Percentiles rank a stretch among this genome's conserved stretches.
Evolutionary conservation across 2,113 vertebrate genomes (phyloP).

Genomic region (Callopanchax toddi): DNA sequence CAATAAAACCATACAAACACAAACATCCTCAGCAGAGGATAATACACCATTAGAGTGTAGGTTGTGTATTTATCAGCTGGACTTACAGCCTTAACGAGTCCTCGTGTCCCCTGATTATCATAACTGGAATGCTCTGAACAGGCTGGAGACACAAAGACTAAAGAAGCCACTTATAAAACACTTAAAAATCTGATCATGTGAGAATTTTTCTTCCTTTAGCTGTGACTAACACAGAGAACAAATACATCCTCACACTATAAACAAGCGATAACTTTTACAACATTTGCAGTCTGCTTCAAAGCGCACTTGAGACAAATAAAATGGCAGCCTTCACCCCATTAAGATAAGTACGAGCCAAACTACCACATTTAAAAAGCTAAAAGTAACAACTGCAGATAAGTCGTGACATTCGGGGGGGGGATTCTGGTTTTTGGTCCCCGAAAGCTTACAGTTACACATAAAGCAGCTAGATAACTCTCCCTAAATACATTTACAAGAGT

Average conservation of each 20-base stretch:
- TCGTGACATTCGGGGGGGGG: no score
- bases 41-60: constrained; percentile 25
- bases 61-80: constrained; percentile 15
- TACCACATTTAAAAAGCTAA: constrained; percentile 13
- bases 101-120: constrained; percentile 49
- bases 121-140: constrained; percentile 57
- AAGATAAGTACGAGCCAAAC: constrained; percentile 18
- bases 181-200: not conserved
- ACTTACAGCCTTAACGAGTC: constrained; percentile 13
- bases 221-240: constrained; percentile 21
- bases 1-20: constrained; percentile 13
- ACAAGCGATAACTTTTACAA: constrained; percentile 41
- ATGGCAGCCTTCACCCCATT: constrained; percentile 38
- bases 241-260: constrained; percentile 17
- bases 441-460: constrained; percentile 44
- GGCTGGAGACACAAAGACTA: constrained; percentile 16
- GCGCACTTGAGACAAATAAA: constrained; percentile 50
- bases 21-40: constrained; percentile 17
- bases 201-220: constrained; percentile 16
- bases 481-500: constrained; percentile 13
- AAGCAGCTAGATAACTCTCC: constrained; percentile 56
- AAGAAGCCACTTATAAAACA: constrained; percentile 2
- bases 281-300: constrained; percentile 30
- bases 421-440: constrained; percentile 16
- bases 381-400: constrained; percentile 34